A percentile compares a stretch with the other conserved stretches of the same genome.
Conservation (phyloP, 2,797 vertebrate genomes). For the Siniperca obscura region DNA sequence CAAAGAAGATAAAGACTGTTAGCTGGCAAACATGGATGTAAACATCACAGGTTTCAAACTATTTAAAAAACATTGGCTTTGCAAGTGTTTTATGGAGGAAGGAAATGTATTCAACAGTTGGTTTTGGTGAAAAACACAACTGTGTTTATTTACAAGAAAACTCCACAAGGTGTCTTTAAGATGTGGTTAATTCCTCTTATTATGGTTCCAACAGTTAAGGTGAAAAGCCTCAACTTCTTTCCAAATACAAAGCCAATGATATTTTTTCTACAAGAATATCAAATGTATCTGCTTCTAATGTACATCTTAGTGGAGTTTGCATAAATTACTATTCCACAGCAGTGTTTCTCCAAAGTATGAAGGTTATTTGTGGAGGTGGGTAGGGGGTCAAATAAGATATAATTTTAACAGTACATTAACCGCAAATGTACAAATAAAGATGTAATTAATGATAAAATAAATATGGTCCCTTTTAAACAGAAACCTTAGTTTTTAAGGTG, state of each 20-base stretch:
- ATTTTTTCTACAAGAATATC: no score
- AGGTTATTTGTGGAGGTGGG: no score
- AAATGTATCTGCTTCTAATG: not conserved
- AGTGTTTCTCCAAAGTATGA: not conserved
- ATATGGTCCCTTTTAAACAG: not conserved
- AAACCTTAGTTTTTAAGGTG: not conserved
- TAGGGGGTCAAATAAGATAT: not conserved
- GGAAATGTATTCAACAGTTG: no score
- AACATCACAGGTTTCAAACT: no score
- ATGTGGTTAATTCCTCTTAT: not conserved
- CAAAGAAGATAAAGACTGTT: not conserved
- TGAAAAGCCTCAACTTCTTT: no score
- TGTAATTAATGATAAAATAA: not conserved
- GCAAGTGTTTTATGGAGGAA: no score
- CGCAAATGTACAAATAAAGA: not conserved
- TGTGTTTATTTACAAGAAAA: not conserved
- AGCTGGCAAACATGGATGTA: not conserved
- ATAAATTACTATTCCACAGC: no score
- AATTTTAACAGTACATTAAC: not conserved
- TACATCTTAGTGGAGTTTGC: not conserved
- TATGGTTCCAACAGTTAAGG: not conserved
- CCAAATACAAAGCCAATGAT: no score
- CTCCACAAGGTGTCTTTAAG: not conserved
- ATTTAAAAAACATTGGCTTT: no score
- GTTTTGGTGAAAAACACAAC: no score